phyloP scores from a whole-genome alignment of 1,140 invertebrate genomes.

The Conus ventricosus region DNA sequence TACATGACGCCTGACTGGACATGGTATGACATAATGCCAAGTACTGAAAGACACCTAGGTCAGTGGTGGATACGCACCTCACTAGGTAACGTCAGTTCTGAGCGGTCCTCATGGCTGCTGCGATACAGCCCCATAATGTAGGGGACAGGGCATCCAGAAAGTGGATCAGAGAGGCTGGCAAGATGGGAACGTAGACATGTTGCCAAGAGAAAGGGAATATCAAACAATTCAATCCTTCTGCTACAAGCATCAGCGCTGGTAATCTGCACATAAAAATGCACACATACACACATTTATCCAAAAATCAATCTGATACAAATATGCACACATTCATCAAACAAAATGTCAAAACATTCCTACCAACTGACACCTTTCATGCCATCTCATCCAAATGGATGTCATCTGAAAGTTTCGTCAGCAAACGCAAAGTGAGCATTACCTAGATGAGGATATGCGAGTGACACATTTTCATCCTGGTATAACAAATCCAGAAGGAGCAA shows the following conservation, averaged over 20 bases:
- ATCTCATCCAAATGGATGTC: too few relatives aligned
- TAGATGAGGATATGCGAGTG: too few relatives aligned
- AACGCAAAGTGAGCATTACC: too few relatives aligned
- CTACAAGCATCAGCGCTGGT: slow-evolving; percentile 96
- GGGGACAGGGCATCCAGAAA: slow-evolving; percentile 98
- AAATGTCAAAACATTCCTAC: too few relatives aligned
- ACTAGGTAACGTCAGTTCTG: slow-evolving; percentile 78
- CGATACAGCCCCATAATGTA: slow-evolving; percentile 94
- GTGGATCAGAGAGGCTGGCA: slow-evolving; percentile 94
- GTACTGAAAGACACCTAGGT: too few relatives aligned
- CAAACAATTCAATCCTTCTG: slow-evolving; percentile 92
- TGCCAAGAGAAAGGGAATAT: slow-evolving; percentile 98
- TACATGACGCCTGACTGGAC: too few relatives aligned
- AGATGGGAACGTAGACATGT: slow-evolving; percentile 98
- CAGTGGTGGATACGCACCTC: slow-evolving; percentile 75
- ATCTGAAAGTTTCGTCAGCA: too few relatives aligned
- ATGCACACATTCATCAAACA: slow-evolving; percentile 73
- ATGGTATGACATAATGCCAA: too few relatives aligned
- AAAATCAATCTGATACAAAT: slow-evolving; percentile 75
- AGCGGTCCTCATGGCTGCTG: slow-evolving; percentile 71
- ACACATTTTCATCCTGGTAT: too few relatives aligned
- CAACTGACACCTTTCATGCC: too few relatives aligned
- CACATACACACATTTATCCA: too few relatives aligned
- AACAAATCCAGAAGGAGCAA: too few relatives aligned
- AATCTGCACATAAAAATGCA: slow-evolving; percentile 80